A percentile compares a stretch with the other conserved stretches of the same genome.
Evolutionary conservation across 2,797 vertebrate genomes (phyloP).

Genomic region (Phaenicophaeus curvirostris): DNA sequence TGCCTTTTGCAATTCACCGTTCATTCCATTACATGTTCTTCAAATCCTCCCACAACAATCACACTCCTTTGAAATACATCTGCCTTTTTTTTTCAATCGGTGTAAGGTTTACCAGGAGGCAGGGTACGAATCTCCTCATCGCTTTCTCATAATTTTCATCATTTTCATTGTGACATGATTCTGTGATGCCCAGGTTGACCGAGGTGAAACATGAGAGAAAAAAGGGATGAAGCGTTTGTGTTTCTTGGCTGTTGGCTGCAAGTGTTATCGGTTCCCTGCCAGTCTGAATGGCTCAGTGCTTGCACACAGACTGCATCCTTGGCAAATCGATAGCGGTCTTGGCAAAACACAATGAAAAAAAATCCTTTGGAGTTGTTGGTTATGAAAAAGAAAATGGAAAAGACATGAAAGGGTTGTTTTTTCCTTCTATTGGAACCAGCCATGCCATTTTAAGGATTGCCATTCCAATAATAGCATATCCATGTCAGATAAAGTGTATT

Average conservation of each 20-base stretch:
- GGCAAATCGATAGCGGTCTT: background rate
- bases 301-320: background rate
- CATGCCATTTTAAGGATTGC: background rate
- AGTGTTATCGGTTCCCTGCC: background rate
- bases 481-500: background rate
- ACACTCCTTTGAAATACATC: no score
- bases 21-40: no score
- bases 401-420: fast-evolving
- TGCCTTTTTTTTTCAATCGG: no score
- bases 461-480: background rate
- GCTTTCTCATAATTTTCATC: no score
- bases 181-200: no score
- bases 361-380: background rate
- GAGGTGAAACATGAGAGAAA: background rate
- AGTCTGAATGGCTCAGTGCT: background rate
- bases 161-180: no score
- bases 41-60: no score
- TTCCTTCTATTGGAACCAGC: background rate
- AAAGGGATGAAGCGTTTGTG: background rate
- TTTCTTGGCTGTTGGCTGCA: background rate
- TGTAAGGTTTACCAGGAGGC: no score
- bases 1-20: no score
- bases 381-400: background rate
- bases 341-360: background rate
- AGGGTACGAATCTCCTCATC: no score